These are phyloP conservation scores for Lacerta agilis DNA, from an alignment of 2,797 vertebrate genomes.

Conservation along the genomic window DNA sequence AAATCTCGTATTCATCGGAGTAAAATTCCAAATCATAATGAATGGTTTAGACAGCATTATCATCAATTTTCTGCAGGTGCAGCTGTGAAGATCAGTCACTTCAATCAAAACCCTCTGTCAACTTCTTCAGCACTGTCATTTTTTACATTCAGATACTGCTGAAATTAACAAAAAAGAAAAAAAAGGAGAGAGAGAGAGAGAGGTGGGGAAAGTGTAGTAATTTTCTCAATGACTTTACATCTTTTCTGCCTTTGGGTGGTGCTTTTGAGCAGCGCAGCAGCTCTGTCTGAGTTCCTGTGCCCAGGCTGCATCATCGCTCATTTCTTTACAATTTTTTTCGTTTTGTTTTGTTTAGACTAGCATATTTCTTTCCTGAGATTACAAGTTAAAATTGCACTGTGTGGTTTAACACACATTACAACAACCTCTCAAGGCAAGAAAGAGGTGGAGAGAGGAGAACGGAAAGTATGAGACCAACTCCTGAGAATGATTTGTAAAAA, in stretches of 20 bases:
- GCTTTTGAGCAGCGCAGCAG: slow-evolving; percentile 82
- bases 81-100: slow-evolving; percentile 84
- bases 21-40: slow-evolving; percentile 84
- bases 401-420: slow-evolving; percentile 78
- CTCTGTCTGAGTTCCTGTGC: slow-evolving; percentile 10
- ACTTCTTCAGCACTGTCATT: slow-evolving; percentile 81
- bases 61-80: slow-evolving; percentile 87
- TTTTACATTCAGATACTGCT: slow-evolving; percentile 83
- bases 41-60: slow-evolving; percentile 86
- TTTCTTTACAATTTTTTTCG: slow-evolving; percentile 57
- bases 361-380: slow-evolving; percentile 77
- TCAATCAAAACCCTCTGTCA: slow-evolving; percentile 86
- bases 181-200: background rate
- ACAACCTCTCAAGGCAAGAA: slow-evolving; percentile 79
- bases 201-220: background rate
- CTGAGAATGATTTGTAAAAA: slow-evolving; percentile 73
- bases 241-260: slow-evolving; percentile 80
- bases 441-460: slow-evolving; percentile 26
- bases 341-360: slow-evolving; percentile 63
- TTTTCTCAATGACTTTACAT: slow-evolving; percentile 61
- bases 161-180: slow-evolving; percentile 71
- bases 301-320: slow-evolving; percentile 39
- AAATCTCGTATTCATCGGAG: slow-evolving; percentile 81
- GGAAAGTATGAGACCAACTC: slow-evolving; percentile 64
- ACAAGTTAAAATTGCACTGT: slow-evolving; percentile 79